These are phyloP conservation scores for Pteropus rufus DNA, from an alignment of 2,797 vertebrate species.

Conservation along the genomic window DNA sequence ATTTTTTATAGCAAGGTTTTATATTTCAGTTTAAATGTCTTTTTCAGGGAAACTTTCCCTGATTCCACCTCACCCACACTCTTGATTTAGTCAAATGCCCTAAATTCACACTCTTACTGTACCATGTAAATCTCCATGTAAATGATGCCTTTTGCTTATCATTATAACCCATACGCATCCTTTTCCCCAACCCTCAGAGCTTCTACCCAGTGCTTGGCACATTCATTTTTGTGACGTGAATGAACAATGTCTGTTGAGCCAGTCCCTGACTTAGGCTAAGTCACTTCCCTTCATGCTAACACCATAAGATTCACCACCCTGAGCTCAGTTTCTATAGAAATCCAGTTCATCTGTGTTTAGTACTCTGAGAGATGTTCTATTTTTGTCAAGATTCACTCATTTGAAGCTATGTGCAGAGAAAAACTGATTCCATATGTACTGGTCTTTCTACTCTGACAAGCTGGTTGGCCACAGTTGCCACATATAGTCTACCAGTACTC, in stretches of 20 bases:
- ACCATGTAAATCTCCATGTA: background rate
- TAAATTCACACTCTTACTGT: background rate
- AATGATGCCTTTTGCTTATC: background rate
- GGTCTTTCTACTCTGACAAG: background rate
- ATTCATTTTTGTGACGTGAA: background rate
- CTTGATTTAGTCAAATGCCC: background rate
- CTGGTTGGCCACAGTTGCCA: background rate
- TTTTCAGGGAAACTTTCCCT: background rate
- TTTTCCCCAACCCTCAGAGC: no score
- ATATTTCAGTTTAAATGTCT: background rate
- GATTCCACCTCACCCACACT: background rate
- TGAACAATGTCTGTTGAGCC: background rate
- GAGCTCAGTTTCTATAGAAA: background rate
- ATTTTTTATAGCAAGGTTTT: background rate
- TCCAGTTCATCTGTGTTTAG: background rate
- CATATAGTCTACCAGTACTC: background rate
- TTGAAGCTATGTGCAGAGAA: background rate
- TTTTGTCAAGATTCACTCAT: background rate
- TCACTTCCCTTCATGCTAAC: background rate
- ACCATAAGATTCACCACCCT: background rate
- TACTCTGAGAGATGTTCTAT: background rate
- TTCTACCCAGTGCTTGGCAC: background rate
- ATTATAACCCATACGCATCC: background rate
- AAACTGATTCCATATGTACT: background rate
- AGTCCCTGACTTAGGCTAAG: background rate